phyloP scores from a whole-genome alignment of 2,797 vertebrate species.

The Pseudochirops cupreus region DNA sequence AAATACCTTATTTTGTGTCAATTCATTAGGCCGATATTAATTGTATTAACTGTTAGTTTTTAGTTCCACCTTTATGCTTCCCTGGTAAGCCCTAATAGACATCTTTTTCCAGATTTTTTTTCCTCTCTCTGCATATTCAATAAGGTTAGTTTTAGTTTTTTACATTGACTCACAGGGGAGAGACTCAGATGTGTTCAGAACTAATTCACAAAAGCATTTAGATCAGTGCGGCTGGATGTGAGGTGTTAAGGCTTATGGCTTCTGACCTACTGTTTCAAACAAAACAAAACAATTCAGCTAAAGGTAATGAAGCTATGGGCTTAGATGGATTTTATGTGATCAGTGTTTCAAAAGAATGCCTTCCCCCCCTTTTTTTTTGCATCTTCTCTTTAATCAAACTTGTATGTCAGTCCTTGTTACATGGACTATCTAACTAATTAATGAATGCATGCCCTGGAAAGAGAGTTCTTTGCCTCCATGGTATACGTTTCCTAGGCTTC shows the following conservation, averaged over 20 bases:
- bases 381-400: not conserved
- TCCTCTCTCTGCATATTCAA: not conserved
- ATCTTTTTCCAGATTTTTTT: not conserved
- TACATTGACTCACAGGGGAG: not conserved
- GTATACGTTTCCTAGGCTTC: not conserved
- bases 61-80: not conserved
- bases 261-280: not conserved
- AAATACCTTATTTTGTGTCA: not conserved
- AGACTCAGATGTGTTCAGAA: not conserved
- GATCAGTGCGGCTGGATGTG: not conserved
- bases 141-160: not conserved
- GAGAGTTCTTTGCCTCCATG: not conserved
- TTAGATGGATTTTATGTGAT: not conserved
- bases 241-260: not conserved
- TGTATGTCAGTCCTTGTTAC: not conserved
- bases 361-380: not conserved
- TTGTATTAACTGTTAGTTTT: not conserved
- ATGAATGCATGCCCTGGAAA: not conserved
- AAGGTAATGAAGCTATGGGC: not conserved
- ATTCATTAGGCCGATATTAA: not conserved
- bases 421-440: not conserved
- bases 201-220: not conserved
- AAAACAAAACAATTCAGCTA: not conserved
- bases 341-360: not conserved
- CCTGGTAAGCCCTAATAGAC: not conserved